Evolutionary conservation across 2,888 invertebrate genomes (phyloP).

Genomic region (Drosophila villosipedis): DNA sequence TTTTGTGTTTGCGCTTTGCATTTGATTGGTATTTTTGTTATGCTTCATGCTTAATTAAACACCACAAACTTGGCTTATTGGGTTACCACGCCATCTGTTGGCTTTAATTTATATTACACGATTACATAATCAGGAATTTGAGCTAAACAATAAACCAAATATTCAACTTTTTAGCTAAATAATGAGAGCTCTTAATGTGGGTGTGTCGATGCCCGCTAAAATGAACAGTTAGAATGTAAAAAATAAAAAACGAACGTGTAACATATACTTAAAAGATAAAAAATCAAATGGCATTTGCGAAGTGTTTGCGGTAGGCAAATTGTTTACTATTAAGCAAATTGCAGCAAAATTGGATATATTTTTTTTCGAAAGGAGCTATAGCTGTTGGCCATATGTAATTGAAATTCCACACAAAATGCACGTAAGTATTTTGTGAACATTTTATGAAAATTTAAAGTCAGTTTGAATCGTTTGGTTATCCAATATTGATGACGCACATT

Average conservation of each 20-base stretch:
- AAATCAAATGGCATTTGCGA: constrained; percentile 65
- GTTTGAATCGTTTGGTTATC: neutral
- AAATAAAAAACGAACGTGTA: constrained; percentile 35
- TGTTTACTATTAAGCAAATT: constrained; percentile 59
- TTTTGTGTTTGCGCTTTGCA: constrained; percentile 61
- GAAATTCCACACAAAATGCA: constrained; percentile 5
- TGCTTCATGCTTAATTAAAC: constrained; percentile 70
- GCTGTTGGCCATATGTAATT: constrained; percentile 22
- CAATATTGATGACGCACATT: neutral
- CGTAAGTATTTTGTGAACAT: neutral
- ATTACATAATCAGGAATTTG: constrained; percentile 36
- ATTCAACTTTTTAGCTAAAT: constrained; percentile 37
- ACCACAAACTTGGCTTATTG: constrained; percentile 40
- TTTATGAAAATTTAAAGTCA: neutral
- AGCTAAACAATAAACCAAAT: constrained; percentile 31
- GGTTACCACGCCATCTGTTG: constrained; percentile 42
- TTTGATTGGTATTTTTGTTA: constrained; percentile 46
- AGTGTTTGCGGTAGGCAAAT: constrained; percentile 56
- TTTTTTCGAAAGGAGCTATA: constrained; percentile 33
- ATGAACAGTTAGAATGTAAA: constrained; percentile 14
- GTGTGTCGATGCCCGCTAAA: constrained; percentile 53
- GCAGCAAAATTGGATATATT: constrained; percentile 34
- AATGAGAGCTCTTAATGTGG: constrained; percentile 56
- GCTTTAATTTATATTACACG: constrained; percentile 32
- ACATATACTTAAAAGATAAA: constrained; percentile 57